Evolutionary conservation across 2,888 invertebrate genomes (phyloP).

Genomic region (Drosophila monieri): DNA sequence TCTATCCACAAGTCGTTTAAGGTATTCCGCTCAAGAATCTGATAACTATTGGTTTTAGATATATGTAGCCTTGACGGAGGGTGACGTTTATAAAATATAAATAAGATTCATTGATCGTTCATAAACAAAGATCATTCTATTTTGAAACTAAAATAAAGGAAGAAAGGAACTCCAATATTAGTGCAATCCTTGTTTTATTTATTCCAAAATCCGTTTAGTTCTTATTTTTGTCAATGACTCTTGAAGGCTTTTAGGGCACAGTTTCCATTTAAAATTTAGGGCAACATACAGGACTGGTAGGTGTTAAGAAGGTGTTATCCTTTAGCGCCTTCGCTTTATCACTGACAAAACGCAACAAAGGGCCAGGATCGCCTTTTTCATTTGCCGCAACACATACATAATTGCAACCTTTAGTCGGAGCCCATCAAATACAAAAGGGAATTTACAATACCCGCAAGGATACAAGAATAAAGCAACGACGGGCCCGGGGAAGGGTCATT

Average conservation of each 20-base stretch:
- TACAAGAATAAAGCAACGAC: constrained; percentile 31
- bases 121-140: not conserved
- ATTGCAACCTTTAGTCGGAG: constrained; percentile 69
- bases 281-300: constrained; percentile 60
- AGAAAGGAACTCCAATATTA: not conserved
- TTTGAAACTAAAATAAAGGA: not conserved
- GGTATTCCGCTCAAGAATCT: too few relatives aligned
- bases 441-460: constrained; percentile 73
- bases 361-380: constrained; percentile 29
- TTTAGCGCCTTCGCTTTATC: constrained; percentile 79
- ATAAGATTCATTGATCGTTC: not conserved
- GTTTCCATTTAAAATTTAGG: constrained; percentile 44
- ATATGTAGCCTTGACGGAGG: too few relatives aligned
- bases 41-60: too few relatives aligned
- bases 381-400: constrained; percentile 56
- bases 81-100: too few relatives aligned
- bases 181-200: not conserved
- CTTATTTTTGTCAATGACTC: constrained; percentile 39
- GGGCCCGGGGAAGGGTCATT: constrained; percentile 43
- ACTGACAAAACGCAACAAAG: constrained; percentile 47
- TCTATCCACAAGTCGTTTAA: too few relatives aligned
- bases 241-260: constrained; percentile 18
- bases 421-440: constrained; percentile 53
- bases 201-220: not conserved
- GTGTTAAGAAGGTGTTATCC: constrained; percentile 82